Percentiles rank a stretch among this genome's conserved stretches.
Conservation (phyloP, 2,888 invertebrate genomes). For the Elegia similella region DNA sequence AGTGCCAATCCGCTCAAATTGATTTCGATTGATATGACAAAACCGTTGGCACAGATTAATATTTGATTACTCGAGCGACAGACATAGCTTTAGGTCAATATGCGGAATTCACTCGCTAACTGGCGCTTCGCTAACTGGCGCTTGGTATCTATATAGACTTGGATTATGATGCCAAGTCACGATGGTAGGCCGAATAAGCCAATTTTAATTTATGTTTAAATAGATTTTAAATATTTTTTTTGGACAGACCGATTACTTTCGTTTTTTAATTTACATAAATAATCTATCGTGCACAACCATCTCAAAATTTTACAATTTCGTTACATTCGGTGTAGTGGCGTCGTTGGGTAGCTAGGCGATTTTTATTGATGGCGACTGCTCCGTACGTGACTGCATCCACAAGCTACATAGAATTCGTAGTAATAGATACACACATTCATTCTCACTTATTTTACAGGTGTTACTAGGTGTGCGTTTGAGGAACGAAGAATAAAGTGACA, state of each 20-base stretch:
- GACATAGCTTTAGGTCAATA: neutral
- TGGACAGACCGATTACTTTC: conserved; percentile 70
- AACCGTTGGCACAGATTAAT: neutral
- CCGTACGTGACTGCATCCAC: conserved; percentile 26
- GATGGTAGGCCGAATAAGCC: conserved; percentile 47
- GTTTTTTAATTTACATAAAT: conserved; percentile 55
- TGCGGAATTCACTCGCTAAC: neutral
- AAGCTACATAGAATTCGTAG: neutral
- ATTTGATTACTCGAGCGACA: neutral
- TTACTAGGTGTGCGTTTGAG: conserved; percentile 11
- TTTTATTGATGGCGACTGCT: conserved; percentile 17
- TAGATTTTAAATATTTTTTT: conserved; percentile 38
- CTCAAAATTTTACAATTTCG: conserved; percentile 59
- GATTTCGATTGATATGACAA: too few species aligned
- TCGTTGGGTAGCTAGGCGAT: neutral
- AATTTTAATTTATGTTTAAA: conserved; percentile 29
- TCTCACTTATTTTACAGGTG: conserved; percentile 12
- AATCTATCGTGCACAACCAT: conserved; percentile 80
- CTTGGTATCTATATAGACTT: conserved; percentile 29
- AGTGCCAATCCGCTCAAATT: neutral
- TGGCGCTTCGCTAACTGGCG: neutral
- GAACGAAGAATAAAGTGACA: neutral
- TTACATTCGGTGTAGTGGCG: conserved; percentile 38
- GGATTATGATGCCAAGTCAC: conserved; percentile 30
- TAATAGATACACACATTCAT: conserved; percentile 10